phyloP scores from a whole-genome alignment of 1,140 invertebrate species.

The Tachypleus tridentatus region DNA sequence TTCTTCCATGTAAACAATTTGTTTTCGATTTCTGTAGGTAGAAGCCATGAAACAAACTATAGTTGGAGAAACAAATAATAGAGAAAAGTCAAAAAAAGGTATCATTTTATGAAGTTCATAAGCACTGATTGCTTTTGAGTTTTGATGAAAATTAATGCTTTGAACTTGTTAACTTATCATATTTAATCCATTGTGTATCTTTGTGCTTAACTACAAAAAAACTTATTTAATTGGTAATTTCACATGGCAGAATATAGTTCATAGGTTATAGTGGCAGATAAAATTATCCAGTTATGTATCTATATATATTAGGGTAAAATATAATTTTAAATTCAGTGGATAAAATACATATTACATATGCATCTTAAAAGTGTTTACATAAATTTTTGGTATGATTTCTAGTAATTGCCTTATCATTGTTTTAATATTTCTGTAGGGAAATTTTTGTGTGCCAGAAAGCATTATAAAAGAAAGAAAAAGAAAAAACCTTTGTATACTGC shows the following conservation, averaged over 20 bases:
- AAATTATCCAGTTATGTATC: neutral
- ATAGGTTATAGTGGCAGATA: neutral
- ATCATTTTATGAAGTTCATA: neutral
- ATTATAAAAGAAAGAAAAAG: conserved; percentile 68
- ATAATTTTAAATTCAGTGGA: too few relatives aligned
- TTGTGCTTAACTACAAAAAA: neutral
- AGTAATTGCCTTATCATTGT: neutral
- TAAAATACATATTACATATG: too few relatives aligned
- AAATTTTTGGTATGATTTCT: neutral
- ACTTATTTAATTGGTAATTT: too few relatives aligned
- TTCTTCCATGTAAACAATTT: neutral
- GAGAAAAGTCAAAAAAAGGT: conserved; percentile 55
- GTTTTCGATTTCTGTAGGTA: conserved; percentile 60
- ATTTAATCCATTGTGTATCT: too few relatives aligned
- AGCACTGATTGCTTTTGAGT: neutral
- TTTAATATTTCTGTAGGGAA: conserved; percentile 29
- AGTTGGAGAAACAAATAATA: conserved; percentile 57
- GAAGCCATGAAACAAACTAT: conserved; percentile 78
- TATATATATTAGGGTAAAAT: neutral
- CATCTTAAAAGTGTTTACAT: neutral
- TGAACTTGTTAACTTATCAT: neutral
- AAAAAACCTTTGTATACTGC: conserved; percentile 62
- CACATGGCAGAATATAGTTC: too few relatives aligned
- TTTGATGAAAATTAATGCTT: conserved; percentile 24
- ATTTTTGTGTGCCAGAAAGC: conserved; percentile 69